A percentile compares a stretch with the other conserved stretches of the same genome.
These are phyloP conservation scores for Rhyacichthys aspro DNA, from an alignment of 2,797 vertebrate species.

Conservation along the genomic window DNA sequence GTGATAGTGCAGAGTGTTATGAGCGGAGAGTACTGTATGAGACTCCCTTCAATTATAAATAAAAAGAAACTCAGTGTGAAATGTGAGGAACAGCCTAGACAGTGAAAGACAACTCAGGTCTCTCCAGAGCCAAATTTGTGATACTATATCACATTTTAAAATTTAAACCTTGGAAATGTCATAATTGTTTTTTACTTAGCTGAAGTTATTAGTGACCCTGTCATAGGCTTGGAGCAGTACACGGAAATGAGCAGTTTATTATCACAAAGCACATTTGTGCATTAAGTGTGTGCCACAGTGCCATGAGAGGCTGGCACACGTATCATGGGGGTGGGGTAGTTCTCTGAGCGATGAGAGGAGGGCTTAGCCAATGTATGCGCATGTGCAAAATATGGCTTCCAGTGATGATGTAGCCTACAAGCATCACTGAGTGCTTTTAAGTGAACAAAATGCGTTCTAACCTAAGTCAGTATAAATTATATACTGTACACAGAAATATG, in stretches of 20 bases:
- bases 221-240: conserved; percentile 32
- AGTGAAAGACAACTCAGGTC: conserved; percentile 30
- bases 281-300: conserved; percentile 30
- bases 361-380: conserved; percentile 46
- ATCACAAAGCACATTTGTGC: conserved; percentile 18
- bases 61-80: conserved; percentile 60
- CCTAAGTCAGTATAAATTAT: too few species aligned
- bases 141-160: conserved; percentile 28
- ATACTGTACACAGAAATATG: too few species aligned
- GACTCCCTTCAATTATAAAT: conserved; percentile 71
- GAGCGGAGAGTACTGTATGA: conserved; percentile 64
- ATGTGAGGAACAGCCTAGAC: conserved; percentile 63
- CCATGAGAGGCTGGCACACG: conserved; percentile 38
- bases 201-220: conserved; percentile 47
- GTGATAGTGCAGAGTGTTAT: conserved; percentile 68
- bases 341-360: conserved; percentile 64
- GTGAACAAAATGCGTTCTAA: too few species aligned
- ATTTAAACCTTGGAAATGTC: conserved; percentile 19
- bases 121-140: conserved; percentile 39
- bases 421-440: too few species aligned
- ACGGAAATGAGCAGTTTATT: conserved; percentile 2
- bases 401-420: conserved; percentile 17
- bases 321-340: conserved; percentile 59
- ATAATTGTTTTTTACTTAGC: conserved; percentile 26
- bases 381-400: conserved; percentile 53